These are phyloP conservation scores for Dicrurus megarhynchus DNA, from an alignment of 2,113 vertebrate genomes.

Conservation along the genomic window DNA sequence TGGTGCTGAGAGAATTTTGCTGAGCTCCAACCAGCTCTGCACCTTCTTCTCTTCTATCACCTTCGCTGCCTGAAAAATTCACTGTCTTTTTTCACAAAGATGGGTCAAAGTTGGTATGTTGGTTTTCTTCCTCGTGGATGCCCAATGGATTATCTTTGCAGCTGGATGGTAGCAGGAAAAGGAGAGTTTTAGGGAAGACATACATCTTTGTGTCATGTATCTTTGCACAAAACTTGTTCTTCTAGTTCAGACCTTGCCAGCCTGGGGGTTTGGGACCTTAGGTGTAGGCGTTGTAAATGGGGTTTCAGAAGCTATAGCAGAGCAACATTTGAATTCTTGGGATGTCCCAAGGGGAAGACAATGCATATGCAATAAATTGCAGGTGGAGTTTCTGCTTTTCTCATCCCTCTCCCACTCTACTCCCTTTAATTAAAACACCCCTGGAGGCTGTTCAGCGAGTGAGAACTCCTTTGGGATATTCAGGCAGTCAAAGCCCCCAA, in stretches of 20 bases:
- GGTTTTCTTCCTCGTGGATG: background rate
- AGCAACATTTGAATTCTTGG: background rate
- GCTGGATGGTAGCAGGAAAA: background rate
- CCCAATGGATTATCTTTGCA: background rate
- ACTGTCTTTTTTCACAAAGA: background rate
- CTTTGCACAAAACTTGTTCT: background rate
- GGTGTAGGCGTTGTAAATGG: background rate
- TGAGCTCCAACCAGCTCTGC: background rate
- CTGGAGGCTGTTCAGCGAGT: background rate
- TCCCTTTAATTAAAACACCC: slow-evolving; percentile 36
- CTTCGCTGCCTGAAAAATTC: background rate
- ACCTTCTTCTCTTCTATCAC: background rate
- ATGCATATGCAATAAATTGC: background rate
- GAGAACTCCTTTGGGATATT: slow-evolving; percentile 10
- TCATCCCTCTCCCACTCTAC: background rate
- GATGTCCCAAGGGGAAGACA: background rate
- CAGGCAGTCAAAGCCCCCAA: background rate
- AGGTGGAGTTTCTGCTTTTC: background rate
- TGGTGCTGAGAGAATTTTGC: background rate
- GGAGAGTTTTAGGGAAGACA: background rate
- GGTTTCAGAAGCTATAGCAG: background rate
- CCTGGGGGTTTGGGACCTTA: background rate
- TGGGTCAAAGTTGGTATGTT: background rate
- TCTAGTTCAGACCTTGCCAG: background rate
- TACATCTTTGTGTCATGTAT: background rate